phyloP scores from a whole-genome alignment of 2,797 vertebrate genomes.

The Lutjanus argentimaculatus region DNA sequence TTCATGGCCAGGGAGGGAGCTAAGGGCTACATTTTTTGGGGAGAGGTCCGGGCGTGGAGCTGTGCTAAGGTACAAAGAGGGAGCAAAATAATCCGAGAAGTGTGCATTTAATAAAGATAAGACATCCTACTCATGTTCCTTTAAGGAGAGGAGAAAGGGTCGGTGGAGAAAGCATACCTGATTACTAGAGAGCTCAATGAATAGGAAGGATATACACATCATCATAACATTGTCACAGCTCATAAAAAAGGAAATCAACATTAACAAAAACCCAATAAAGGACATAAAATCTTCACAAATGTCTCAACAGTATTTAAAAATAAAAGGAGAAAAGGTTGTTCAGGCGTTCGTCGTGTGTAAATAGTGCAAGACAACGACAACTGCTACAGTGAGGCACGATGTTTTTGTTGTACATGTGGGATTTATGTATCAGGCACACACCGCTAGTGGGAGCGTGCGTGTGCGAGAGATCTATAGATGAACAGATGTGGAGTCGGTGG shows the following conservation, averaged over 20 bases:
- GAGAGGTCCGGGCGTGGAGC: constrained; percentile 39
- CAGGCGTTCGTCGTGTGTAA: constrained; percentile 92
- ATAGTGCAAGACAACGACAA: constrained; percentile 95
- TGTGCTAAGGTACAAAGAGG: constrained; percentile 65
- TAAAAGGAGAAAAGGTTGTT: constrained; percentile 93
- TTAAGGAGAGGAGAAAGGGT: constrained; percentile 27
- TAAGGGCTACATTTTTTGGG: constrained; percentile 13
- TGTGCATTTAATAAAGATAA: constrained; percentile 51
- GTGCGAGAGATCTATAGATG: constrained; percentile 19
- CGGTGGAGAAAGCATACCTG: constrained; percentile 77
- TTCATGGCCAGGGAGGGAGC: constrained; percentile 45
- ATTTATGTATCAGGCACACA: constrained; percentile 48
- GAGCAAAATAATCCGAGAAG: constrained; percentile 48
- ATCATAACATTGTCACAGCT: constrained; percentile 84
- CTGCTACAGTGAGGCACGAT: constrained; percentile 93
- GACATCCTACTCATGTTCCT: constrained; percentile 58
- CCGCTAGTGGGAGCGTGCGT: constrained; percentile 30
- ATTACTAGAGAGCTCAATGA: constrained; percentile 82
- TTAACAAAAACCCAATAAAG: constrained; percentile 76
- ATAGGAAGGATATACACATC: constrained; percentile 78
- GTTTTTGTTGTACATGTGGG: constrained; percentile 69
- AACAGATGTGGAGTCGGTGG: constrained; percentile 66
- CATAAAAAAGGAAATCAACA: constrained; percentile 84
- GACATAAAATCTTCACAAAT: constrained; percentile 94
- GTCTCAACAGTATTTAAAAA: constrained; percentile 93